phyloP scores from a whole-genome alignment of 2,113 vertebrate genomes.

The Cavia aperea region DNA sequence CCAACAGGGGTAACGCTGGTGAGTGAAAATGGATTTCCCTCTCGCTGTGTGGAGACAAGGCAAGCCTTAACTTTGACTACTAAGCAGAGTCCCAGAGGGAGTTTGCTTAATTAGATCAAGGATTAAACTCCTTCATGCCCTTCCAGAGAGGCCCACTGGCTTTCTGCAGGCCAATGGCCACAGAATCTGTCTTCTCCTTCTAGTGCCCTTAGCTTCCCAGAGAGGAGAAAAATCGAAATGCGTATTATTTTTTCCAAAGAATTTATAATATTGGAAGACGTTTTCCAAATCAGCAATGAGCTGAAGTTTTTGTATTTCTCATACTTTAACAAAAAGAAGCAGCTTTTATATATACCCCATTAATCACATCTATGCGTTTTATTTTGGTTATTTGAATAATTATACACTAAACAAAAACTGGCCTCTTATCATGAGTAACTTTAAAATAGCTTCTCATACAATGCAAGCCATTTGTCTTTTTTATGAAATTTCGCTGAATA shows the following conservation, averaged over 20 bases:
- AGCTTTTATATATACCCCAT: neutral
- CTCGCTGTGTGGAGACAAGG: neutral
- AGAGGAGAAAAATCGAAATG: neutral
- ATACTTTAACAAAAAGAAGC: conserved; percentile 25
- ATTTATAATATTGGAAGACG: neutral
- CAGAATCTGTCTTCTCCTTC: conserved; percentile 43
- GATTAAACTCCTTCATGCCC: conserved; percentile 39
- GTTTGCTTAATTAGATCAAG: conserved; percentile 45
- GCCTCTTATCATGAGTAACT: neutral
- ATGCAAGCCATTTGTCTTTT: conserved; percentile 26
- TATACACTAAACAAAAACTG: conserved; percentile 5
- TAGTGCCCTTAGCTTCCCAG: conserved; percentile 10
- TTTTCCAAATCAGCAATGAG: conserved; percentile 5
- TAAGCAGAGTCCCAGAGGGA: conserved; percentile 34
- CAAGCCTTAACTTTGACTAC: conserved; percentile 34
- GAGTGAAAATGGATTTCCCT: conserved; percentile 36
- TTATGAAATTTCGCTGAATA: conserved; percentile 23
- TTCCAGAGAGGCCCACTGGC: conserved; percentile 13
- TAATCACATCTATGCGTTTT: conserved; percentile 20
- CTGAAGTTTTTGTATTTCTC: neutral
- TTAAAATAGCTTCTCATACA: conserved; percentile 31
- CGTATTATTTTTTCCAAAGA: conserved; percentile 23
- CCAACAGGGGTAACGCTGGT: neutral
- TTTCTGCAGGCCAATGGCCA: neutral
- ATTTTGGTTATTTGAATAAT: conserved; percentile 41